Evolutionary conservation across 2,797 vertebrate species (phyloP), one percentile per base, ranked within the genome.

Genomic region (Lepilemur ruficaudatus): DNA sequence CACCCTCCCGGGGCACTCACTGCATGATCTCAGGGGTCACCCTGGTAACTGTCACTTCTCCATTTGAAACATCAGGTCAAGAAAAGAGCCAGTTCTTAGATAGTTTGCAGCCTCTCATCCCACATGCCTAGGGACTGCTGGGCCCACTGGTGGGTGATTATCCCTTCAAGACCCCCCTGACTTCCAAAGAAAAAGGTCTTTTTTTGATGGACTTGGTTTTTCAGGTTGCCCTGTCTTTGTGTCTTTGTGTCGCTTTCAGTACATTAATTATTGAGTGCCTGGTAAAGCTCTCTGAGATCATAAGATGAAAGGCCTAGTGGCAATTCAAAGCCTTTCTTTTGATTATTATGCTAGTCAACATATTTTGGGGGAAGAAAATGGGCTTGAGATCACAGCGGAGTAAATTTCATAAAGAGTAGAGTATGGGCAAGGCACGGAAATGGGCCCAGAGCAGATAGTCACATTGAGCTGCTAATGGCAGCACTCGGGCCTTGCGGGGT

Each of bases 241-340:
- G 95, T 93, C 70, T 95, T 94, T 65, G 76, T 92, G 95, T 94
- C 50, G 9, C 93, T 96, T 95, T 95, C 23, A 89, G 57, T 89
- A 20, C 72, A 59, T 93, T 83, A 96, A 96, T 93, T 97, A 96
- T 65, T 94, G 78, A 57, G 32, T 94, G 75, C 32, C 92, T 89
- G 87, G 87, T 55, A 88, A 97, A n/a, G 57, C 89, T 91, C 41
- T 94, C 89, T 70, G 43, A 96, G 95, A 83, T 97, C 70, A 85
- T 89, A 96, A 95, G 85, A 91, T n/a, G 30, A 97, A 94, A 98
- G 95, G 14, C 30, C 22, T 30, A 10, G 28, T 97, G 83, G 67
- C 92, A 97, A 96, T 98, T 97, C 94, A 96, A 96, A 97, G 97
- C 83, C 93, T 96, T 85, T 86, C 92, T 96, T 98, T 93, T 96